Base-by-base conservation (phyloP, 2,888 invertebrate species). In the Isoperla grammatica region DNA sequence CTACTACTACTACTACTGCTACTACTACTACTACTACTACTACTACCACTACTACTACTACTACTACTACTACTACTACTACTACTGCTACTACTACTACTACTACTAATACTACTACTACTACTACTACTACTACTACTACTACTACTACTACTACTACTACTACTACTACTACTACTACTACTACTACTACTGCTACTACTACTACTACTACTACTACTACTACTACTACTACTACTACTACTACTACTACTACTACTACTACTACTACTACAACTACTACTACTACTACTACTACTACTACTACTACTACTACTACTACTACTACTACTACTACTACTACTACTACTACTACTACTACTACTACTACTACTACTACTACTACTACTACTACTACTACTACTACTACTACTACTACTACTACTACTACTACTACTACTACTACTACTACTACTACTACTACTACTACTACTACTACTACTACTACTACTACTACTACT, bases 261-360 rank as follows among this genome's bases (percentile, higher is more conserved):
- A 59, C 59, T 59, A 59, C 59, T 59, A 59, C 59, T 60, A 59
- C 59, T 59, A 59, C 59, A 19, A 59, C 59, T 59, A 61, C 59
- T 59, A 59, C 59, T 59, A 59, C 59, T 59, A 59, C 59, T 59
- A 59, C 59, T 61, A 59, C 58, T 59, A 59, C 59, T 59, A 59
- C 59, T 59, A 59, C 59, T 59, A 59, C 59, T 61, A 59, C 59
- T 59, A 59, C 59, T 59, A 59, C 59, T 59, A 59, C 59, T 61
- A 59, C 57, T 59, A 59, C 59, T 60, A 59, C 59, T 59, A 59
- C 59, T 59, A 59, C 59, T 61, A 59, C 59, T 59, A 59, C 59
- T 60, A 59, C 59, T 59, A 59, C 59, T 61, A 60, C 59, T 59
- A 59, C 59, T 59, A 59, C 59, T 60, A 59, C 59, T 61, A 59